Conservation (phyloP, 2,888 invertebrate genomes). For the Phaonia tiefii region DNA sequence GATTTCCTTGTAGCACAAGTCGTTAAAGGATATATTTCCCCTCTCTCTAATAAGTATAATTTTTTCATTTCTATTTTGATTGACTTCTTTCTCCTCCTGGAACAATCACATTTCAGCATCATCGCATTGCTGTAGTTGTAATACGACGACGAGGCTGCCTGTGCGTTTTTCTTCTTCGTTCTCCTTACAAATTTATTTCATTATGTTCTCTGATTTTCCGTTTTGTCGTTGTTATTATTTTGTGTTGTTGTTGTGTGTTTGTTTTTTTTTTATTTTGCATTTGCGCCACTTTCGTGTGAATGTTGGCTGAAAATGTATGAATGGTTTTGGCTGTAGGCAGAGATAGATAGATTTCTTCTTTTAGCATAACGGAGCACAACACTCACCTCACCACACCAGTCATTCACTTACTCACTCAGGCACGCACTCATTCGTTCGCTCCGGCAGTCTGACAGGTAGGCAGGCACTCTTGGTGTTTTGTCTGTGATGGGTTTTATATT, state of each 20-base stretch:
- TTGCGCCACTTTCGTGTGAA: conserved; percentile 59
- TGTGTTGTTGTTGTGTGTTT: conserved; percentile 36
- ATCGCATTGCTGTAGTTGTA: conserved; percentile 48
- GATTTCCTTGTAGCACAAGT: too few species aligned
- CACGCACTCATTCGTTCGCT: too few species aligned
- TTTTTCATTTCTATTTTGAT: conserved; percentile 18
- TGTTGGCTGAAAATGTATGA: conserved; percentile 44
- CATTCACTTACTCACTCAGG: too few species aligned
- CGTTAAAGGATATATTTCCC: neutral
- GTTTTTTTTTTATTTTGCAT: conserved; percentile 48
- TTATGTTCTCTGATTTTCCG: conserved; percentile 56
- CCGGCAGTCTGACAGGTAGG: too few species aligned
- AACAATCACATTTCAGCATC: conserved; percentile 43
- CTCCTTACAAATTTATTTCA: conserved; percentile 41
- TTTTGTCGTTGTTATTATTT: conserved; percentile 44
- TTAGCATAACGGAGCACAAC: too few species aligned
- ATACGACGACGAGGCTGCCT: conserved; percentile 39
- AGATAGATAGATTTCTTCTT: conserved; percentile 34
- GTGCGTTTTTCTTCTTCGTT: conserved; percentile 28
- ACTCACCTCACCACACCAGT: conserved; percentile 10
- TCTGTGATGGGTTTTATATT: neutral
- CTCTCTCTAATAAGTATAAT: neutral
- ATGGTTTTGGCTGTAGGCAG: neutral
- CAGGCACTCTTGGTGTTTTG: too few species aligned
- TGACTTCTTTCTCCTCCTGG: neutral